Percentiles rank a stretch among this genome's conserved stretches.
Evolutionary conservation across 2,113 vertebrate genomes (phyloP).

Genomic region (Takifugu flavidus): DNA sequence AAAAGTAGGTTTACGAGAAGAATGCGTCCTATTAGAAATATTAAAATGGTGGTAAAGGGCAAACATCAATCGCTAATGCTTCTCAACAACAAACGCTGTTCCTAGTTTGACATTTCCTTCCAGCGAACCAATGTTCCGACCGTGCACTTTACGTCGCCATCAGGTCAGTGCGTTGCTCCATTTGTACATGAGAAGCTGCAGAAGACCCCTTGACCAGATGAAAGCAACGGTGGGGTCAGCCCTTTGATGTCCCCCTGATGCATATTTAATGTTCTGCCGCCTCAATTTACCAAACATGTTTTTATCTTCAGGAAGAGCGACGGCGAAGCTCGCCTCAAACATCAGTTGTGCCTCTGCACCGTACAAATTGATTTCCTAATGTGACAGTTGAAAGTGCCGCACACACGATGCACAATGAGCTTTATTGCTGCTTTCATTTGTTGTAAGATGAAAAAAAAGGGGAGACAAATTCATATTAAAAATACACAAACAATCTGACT

Average conservation of each 20-base stretch:
- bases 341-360: conserved; percentile 33
- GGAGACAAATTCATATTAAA: conserved; percentile 51
- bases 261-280: conserved; percentile 49
- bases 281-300: conserved; percentile 53
- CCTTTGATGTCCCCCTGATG: conserved; percentile 66
- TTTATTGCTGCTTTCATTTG: conserved; percentile 50
- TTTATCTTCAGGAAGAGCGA: conserved; percentile 46
- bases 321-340: conserved; percentile 38
- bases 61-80: conserved; percentile 54
- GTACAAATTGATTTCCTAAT: conserved; percentile 63
- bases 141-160: conserved; percentile 46
- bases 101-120: conserved; percentile 57
- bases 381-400: conserved; percentile 59
- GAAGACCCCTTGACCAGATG: conserved; percentile 67
- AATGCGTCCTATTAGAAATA: not conserved
- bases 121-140: conserved; percentile 40
- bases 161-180: conserved; percentile 54
- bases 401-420: conserved; percentile 59
- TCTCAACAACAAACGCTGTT: conserved; percentile 54
- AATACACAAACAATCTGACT: conserved; percentile 42
- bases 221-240: conserved; percentile 53
- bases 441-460: conserved; percentile 40
- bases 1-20: too few relatives aligned
- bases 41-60: conserved; percentile 41
- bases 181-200: conserved; percentile 57